These are phyloP conservation scores for Julus scanicus DNA, from an alignment of 2,888 invertebrate species.

Conservation along the genomic window DNA sequence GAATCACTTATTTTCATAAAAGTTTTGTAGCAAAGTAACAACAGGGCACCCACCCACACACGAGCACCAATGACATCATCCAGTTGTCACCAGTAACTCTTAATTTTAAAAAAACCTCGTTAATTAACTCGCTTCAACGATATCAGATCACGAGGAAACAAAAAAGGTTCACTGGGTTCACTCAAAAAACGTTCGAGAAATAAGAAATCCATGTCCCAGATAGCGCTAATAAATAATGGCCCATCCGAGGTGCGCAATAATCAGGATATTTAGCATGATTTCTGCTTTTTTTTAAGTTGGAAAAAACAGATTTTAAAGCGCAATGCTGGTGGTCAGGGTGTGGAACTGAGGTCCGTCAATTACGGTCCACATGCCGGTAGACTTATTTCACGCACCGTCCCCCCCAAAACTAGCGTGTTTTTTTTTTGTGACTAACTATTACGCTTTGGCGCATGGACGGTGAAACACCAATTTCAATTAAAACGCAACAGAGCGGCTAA, in stretches of 20 bases:
- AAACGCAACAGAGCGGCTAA: conserved; percentile 5
- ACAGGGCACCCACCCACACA: background rate
- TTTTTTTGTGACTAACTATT: background rate
- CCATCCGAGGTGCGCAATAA: background rate
- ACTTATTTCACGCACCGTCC: background rate
- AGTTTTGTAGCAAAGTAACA: too few species aligned
- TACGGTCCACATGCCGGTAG: background rate
- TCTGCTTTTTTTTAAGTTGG: background rate
- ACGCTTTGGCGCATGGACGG: conserved; percentile 13
- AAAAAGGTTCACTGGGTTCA: background rate
- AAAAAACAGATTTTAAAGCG: background rate
- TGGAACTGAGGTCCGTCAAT: conserved; percentile 42
- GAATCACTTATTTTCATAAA: too few species aligned
- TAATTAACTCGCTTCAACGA: background rate
- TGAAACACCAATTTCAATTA: conserved; percentile 30
- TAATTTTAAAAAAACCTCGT: background rate
- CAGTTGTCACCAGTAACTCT: background rate
- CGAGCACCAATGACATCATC: background rate
- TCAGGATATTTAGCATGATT: conserved; percentile 11
- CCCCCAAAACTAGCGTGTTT: background rate
- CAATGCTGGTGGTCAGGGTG: conserved; percentile 13
- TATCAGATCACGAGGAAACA: background rate
- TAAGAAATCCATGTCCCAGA: background rate
- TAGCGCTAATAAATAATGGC: background rate
- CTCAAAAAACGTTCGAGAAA: background rate